Evolutionary conservation across 2,797 vertebrate species (phyloP).

Genomic region (Rhyacichthys aspro): DNA sequence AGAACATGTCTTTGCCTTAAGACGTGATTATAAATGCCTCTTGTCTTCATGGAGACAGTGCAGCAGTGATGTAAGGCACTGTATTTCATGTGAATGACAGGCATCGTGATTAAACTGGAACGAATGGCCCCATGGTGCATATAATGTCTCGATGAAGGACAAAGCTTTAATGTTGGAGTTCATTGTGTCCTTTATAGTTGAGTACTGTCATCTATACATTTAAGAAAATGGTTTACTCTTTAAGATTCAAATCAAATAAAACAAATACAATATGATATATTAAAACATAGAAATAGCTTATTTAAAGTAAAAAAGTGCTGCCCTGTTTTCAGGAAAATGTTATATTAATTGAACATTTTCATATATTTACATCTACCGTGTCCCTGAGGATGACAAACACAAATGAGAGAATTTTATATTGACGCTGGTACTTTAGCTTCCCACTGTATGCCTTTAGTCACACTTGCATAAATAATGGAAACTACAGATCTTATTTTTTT

Average conservation of each 20-base stretch:
- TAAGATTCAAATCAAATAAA: background rate
- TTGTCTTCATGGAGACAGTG: slow-evolving; percentile 21
- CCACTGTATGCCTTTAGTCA: too few species aligned
- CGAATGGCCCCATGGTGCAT: slow-evolving; percentile 4
- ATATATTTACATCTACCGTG: too few species aligned
- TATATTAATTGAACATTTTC: too few species aligned
- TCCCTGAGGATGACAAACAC: too few species aligned
- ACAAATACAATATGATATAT: too few species aligned
- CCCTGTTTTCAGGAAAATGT: too few species aligned
- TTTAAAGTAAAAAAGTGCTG: too few species aligned
- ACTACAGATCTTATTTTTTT: too few species aligned
- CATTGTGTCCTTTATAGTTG: slow-evolving; percentile 16
- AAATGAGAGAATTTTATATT: too few species aligned
- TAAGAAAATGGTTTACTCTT: background rate
- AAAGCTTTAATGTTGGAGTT: slow-evolving; percentile 21
- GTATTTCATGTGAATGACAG: slow-evolving; percentile 39
- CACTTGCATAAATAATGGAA: too few species aligned
- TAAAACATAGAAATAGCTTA: too few species aligned
- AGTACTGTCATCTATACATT: background rate
- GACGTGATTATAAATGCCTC: slow-evolving; percentile 5
- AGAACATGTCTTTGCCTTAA: background rate
- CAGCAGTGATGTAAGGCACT: slow-evolving; percentile 23
- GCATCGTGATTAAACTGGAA: slow-evolving; percentile 43
- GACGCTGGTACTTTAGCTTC: too few species aligned
- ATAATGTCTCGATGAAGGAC: slow-evolving; percentile 48